A percentile compares a stretch with the other conserved stretches of the same genome.
Conservation (phyloP, 2,797 vertebrate species). For the Etheostoma nigrum region DNA sequence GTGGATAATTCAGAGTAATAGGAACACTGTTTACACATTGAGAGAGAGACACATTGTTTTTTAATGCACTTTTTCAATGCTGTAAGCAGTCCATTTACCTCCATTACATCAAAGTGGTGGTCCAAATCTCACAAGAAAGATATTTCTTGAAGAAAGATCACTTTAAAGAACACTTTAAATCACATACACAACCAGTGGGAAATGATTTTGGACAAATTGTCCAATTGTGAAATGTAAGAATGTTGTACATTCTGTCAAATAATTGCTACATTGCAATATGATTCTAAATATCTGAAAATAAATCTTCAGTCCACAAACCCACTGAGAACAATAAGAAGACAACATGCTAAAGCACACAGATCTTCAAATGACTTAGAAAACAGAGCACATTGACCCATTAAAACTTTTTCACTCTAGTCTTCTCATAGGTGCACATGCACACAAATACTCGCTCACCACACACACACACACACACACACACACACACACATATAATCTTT, state of each 20-base stretch:
- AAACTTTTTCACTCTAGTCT: slow-evolving; percentile 12
- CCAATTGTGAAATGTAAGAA: background rate
- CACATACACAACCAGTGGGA: background rate
- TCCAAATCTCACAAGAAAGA: background rate
- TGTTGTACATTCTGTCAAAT: background rate
- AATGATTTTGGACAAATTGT: background rate
- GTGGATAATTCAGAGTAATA: background rate
- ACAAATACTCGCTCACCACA: slow-evolving; percentile 15
- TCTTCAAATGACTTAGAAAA: slow-evolving; percentile 1
- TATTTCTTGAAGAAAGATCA: too few relatives aligned
- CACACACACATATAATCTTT: slow-evolving; percentile 30
- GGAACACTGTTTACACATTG: background rate
- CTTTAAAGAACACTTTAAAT: background rate
- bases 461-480: slow-evolving; percentile 17
- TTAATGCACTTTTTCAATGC: too few relatives aligned
- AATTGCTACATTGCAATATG: background rate
- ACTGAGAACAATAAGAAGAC: background rate
- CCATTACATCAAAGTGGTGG: background rate
- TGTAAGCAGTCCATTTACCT: too few relatives aligned
- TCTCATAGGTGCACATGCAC: slow-evolving; percentile 23
- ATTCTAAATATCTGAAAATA: background rate
- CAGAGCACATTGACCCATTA: background rate
- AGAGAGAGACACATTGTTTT: background rate
- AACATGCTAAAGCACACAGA: background rate
- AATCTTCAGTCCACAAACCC: background rate